phyloP scores from a whole-genome alignment of 64 coral and sea anemone species.

The Montipora capricornis region DNA sequence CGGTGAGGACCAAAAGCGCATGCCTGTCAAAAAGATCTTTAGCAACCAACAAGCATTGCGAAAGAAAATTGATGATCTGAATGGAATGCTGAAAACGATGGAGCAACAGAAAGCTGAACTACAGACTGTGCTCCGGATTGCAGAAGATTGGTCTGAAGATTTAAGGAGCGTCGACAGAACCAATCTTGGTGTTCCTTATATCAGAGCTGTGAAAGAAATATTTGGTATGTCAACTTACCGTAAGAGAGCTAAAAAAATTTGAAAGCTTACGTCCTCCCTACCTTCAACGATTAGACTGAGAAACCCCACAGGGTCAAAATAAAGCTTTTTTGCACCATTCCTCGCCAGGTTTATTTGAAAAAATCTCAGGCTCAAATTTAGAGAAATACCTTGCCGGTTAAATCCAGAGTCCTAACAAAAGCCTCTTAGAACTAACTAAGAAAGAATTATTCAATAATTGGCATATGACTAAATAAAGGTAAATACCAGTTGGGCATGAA shows the following conservation, averaged over 20 bases:
- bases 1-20: conserved; percentile 30
- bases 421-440: too few species aligned
- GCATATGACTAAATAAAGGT: too few species aligned
- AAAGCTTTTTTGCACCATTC: neutral
- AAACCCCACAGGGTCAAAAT: neutral
- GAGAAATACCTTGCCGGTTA: too few species aligned
- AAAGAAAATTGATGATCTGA: conserved; percentile 57
- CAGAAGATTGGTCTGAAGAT: conserved; percentile 62
- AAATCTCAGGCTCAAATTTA: too few species aligned
- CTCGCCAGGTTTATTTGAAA: too few species aligned
- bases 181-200: conserved; percentile 76
- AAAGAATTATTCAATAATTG: too few species aligned
- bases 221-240: conserved; percentile 16
- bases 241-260: neutral
- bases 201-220: conserved; percentile 57
- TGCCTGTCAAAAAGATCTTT: conserved; percentile 74
- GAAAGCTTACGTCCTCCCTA: too few species aligned
- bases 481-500: too few species aligned
- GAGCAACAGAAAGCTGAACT: conserved; percentile 51
- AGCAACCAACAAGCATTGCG: conserved; percentile 40
- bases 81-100: conserved; percentile 63
- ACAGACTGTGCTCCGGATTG: conserved; percentile 15
- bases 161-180: conserved; percentile 54
- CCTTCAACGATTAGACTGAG: neutral
- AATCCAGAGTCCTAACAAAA: too few species aligned